These are phyloP conservation scores for Sphaerophoria taeniata DNA, from an alignment of 2,888 invertebrate genomes.

Conservation along the genomic window DNA sequence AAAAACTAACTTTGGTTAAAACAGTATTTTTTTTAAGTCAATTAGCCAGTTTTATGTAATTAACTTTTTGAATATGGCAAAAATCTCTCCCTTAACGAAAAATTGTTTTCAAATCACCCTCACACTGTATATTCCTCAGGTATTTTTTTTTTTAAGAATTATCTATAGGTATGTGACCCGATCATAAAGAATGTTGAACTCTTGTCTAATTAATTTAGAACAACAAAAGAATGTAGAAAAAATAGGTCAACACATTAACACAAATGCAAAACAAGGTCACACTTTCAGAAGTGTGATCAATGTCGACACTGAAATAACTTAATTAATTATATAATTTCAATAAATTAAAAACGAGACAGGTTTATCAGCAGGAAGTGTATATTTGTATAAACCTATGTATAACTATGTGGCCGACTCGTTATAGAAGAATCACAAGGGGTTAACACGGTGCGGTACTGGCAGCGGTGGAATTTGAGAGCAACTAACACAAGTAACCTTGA, in stretches of 20 bases:
- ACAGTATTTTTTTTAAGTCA: neutral
- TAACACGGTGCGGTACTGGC: constrained; percentile 6
- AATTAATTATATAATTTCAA: constrained; percentile 73
- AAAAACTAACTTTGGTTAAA: constrained; percentile 34
- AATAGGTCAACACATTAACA: constrained; percentile 64
- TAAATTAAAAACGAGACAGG: constrained; percentile 69
- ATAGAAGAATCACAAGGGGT: constrained; percentile 24
- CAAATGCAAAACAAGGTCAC: constrained; percentile 70
- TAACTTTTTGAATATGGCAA: neutral
- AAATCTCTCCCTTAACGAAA: neutral
- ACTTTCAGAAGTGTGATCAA: constrained; percentile 69
- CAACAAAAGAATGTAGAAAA: constrained; percentile 43
- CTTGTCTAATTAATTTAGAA: constrained; percentile 66
- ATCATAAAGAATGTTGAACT: constrained; percentile 53
- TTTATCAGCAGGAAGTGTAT: constrained; percentile 26
- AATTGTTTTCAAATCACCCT: constrained; percentile 3
- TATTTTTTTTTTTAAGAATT: constrained; percentile 5
- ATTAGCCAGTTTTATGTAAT: neutral
- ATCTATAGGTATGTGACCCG: constrained; percentile 3
- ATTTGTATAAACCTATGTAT: neutral
- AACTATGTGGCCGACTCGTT: constrained; percentile 29
- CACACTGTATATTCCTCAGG: neutral
- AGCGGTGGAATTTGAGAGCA: neutral
- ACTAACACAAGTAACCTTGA: constrained; percentile 48
- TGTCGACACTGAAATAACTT: constrained; percentile 69